phyloP scores from a whole-genome alignment of 2,888 invertebrate genomes.

The Malthinus seriepunctatus region DNA sequence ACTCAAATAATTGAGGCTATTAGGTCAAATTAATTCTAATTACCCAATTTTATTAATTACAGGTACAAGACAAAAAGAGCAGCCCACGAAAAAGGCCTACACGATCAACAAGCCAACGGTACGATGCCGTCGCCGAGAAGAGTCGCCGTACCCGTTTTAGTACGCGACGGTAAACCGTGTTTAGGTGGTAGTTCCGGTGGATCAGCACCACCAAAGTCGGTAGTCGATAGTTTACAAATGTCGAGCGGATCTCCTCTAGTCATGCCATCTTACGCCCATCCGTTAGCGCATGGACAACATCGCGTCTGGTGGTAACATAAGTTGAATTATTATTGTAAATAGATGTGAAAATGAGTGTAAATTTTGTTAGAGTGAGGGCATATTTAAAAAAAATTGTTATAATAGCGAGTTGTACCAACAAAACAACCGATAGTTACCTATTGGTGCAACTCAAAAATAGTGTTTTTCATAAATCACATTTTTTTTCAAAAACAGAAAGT shows the following conservation, averaged over 20 bases:
- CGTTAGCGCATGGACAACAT: conserved; percentile 55
- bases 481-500: too few species aligned
- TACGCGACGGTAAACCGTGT: conserved; percentile 93
- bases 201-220: conserved; percentile 41
- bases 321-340: conserved; percentile 13
- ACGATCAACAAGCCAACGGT: conserved; percentile 58
- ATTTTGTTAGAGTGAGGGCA: conserved; percentile 1
- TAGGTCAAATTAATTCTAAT: too few species aligned
- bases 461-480: too few species aligned
- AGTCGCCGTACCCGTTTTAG: conserved; percentile 92
- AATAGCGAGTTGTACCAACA: too few species aligned
- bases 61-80: conserved; percentile 98
- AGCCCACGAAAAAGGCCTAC: conserved; percentile 86
- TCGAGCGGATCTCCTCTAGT: conserved; percentile 46
- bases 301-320: conserved; percentile 50
- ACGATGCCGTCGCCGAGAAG: conserved; percentile 78
- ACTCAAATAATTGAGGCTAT: too few species aligned
- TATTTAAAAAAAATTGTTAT: background rate
- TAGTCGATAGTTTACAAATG: conserved; percentile 42
- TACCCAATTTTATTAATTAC: conserved; percentile 26
- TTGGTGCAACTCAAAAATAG: too few species aligned
- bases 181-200: conserved; percentile 55
- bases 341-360: background rate
- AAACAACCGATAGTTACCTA: too few species aligned
- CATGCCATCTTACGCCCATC: conserved; percentile 51